Evolutionary conservation across 2,888 invertebrate species (phyloP).

Genomic region (Drosophila mulleri): DNA sequence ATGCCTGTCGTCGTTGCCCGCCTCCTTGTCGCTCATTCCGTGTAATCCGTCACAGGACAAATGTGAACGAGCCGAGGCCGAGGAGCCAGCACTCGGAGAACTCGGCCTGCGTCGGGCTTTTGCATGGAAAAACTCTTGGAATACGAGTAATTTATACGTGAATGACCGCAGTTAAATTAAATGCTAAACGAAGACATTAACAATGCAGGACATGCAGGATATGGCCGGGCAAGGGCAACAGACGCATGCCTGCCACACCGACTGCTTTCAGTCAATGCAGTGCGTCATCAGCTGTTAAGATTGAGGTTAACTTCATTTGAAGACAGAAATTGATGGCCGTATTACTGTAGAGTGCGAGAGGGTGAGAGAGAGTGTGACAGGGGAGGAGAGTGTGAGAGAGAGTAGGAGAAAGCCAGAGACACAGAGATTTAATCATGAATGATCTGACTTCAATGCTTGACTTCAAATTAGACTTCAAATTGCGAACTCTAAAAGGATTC

Average conservation of each 20-base stretch:
- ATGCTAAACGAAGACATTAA: conserved; percentile 82
- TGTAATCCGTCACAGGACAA: conserved; percentile 61
- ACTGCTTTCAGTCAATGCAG: conserved; percentile 16
- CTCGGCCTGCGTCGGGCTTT: conserved; percentile 11
- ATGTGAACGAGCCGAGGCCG: conserved; percentile 18
- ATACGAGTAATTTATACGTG: conserved; percentile 60
- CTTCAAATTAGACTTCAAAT: too few relatives aligned
- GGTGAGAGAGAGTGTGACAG: not conserved
- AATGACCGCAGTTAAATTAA: conserved; percentile 80
- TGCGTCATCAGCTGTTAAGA: conserved; percentile 14
- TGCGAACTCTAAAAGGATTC: too few relatives aligned
- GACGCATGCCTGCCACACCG: conserved; percentile 16
- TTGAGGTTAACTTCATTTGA: conserved; percentile 40
- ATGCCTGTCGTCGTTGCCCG: conserved; percentile 43
- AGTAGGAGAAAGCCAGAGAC: not conserved
- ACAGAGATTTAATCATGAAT: not conserved
- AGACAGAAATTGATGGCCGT: conserved; percentile 2
- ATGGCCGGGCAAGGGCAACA: conserved; percentile 7
- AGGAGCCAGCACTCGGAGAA: conserved; percentile 6
- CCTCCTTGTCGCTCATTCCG: conserved; percentile 31
- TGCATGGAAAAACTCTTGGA: conserved; percentile 53
- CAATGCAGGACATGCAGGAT: conserved; percentile 61
- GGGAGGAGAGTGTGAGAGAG: not conserved
- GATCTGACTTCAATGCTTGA: too few relatives aligned
- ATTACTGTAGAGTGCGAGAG: not conserved